Conservation (phyloP, 2,888 invertebrate species). For the Brenthis hecate region DNA sequence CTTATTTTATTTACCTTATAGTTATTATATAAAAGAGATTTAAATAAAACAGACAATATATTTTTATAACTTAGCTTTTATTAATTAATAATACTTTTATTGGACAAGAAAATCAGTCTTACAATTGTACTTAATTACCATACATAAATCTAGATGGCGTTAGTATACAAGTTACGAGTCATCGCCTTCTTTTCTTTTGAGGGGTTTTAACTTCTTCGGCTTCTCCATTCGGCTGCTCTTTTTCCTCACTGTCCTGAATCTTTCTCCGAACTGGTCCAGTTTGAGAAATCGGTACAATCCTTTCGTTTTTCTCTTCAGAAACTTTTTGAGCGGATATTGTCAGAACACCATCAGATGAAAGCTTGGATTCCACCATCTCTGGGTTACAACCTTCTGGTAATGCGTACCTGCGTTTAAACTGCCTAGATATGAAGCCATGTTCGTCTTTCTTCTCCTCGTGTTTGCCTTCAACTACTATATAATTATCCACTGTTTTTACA, state of each 20-base stretch:
- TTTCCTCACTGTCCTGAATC: constrained; percentile 56
- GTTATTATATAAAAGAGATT: no score
- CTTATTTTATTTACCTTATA: no score
- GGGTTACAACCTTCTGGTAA: constrained; percentile 89
- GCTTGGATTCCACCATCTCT: constrained; percentile 85
- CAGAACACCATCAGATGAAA: constrained; percentile 90
- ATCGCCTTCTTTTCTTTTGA: constrained; percentile 68
- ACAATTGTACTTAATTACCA: not conserved
- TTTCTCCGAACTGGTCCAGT: constrained; percentile 83
- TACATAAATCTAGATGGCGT: not conserved
- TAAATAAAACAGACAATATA: no score
- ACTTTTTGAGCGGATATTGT: constrained; percentile 84
- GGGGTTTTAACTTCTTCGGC: constrained; percentile 51
- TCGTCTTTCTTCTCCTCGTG: constrained; percentile 90
- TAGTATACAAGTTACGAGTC: constrained; percentile 41
- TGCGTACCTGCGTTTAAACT: constrained; percentile 88
- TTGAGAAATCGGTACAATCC: constrained; percentile 83
- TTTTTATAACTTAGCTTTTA: not conserved
- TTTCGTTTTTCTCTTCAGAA: constrained; percentile 61
- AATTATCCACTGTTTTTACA: constrained; percentile 88
- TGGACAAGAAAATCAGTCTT: constrained; percentile 10
- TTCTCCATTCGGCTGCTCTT: constrained; percentile 46
- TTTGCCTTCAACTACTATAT: constrained; percentile 88
- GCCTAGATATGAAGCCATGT: constrained; percentile 87
- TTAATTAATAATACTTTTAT: not conserved